Conservation (phyloP, 2,113 vertebrate species). For the Pseudorhombus dupliciocellatus region DNA sequence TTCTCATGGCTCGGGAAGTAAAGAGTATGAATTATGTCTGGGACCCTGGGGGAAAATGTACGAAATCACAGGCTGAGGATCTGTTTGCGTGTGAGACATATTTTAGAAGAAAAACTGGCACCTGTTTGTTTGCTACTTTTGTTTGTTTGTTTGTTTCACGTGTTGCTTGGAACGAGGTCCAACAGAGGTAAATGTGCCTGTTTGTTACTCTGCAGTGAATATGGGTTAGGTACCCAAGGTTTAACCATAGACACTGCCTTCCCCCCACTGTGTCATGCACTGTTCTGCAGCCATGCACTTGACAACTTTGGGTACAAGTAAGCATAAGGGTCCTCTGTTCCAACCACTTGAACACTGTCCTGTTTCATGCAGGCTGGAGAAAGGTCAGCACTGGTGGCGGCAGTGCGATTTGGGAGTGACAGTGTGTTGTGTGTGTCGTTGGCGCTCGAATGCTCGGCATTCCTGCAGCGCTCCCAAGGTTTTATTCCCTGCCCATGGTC, state of each 20-base stretch:
- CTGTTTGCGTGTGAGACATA: neutral
- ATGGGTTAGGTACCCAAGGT: conserved; percentile 45
- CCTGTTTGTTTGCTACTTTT: neutral
- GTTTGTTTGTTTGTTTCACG: neutral
- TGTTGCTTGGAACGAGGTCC: neutral
- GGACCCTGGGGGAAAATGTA: neutral
- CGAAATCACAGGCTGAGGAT: conserved; percentile 3
- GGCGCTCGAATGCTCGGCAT: conserved; percentile 65
- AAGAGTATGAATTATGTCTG: neutral
- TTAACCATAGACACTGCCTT: conserved; percentile 42
- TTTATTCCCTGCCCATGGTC: conserved; percentile 67
- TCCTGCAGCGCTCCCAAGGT: conserved; percentile 66
- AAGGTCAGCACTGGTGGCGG: conserved; percentile 54
- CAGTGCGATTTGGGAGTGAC: conserved; percentile 57
- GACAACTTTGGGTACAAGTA: conserved; percentile 47
- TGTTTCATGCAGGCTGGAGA: conserved; percentile 63
- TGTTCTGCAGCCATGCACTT: conserved; percentile 53
- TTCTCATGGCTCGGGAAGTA: conserved; percentile 4
- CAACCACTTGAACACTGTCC: conserved; percentile 67
- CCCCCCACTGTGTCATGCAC: conserved; percentile 26
- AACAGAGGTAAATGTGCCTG: conserved; percentile 11
- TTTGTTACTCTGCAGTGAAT: conserved; percentile 37
- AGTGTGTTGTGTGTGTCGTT: conserved; percentile 65
- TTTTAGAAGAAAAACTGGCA: neutral
- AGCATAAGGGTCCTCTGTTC: conserved; percentile 71